These are phyloP conservation scores for Syngnathus typhle DNA, from an alignment of 2,113 vertebrate genomes.

Conservation along the genomic window DNA sequence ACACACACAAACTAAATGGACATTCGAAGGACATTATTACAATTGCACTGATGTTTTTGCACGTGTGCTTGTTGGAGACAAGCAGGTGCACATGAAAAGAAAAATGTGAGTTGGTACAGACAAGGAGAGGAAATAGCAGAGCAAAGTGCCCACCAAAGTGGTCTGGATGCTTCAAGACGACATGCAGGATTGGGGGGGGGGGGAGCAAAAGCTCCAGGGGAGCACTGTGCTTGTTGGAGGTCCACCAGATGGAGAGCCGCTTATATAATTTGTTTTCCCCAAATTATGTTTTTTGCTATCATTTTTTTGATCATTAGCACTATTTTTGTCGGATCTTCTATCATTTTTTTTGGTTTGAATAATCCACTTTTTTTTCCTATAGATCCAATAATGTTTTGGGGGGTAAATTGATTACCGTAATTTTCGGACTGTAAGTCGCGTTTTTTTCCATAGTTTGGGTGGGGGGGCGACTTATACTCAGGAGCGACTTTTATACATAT, in stretches of 20 bases:
- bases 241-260: neutral
- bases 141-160: conserved; percentile 8
- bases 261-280: too few relatives aligned
- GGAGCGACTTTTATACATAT: too few relatives aligned
- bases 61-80: neutral
- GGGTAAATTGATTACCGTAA: too few relatives aligned
- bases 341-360: too few relatives aligned
- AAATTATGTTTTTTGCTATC: too few relatives aligned
- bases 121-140: conserved; percentile 9
- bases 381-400: too few relatives aligned
- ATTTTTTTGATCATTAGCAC: too few relatives aligned
- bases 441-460: too few relatives aligned
- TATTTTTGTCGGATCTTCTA: too few relatives aligned
- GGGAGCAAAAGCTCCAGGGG: conserved; percentile 2
- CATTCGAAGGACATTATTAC: neutral
- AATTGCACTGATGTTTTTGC: neutral
- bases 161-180: neutral
- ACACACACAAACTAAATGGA: neutral
- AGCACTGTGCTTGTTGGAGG: conserved; percentile 13
- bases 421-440: too few relatives aligned
- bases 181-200: neutral
- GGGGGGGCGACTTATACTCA: too few relatives aligned
- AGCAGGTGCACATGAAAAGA: conserved; percentile 3
- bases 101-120: neutral
- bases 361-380: too few relatives aligned